phyloP scores from a whole-genome alignment of 2,113 vertebrate genomes.

The Catharus fuscescens region DNA sequence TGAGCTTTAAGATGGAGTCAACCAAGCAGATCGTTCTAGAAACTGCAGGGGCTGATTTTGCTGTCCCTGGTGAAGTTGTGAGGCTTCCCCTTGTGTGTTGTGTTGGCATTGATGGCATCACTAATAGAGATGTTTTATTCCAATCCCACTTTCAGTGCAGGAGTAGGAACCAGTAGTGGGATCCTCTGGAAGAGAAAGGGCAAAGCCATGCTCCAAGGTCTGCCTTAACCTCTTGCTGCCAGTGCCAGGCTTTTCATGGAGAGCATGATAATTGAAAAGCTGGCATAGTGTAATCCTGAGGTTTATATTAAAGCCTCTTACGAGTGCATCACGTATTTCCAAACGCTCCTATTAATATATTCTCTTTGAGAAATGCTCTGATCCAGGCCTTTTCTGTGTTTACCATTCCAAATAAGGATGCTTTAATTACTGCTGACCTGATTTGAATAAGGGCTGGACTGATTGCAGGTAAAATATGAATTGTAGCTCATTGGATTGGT shows the following conservation, averaged over 20 bases:
- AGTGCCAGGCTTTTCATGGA: neutral
- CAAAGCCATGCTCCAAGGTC: neutral
- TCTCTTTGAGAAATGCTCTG: neutral
- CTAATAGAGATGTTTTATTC: neutral
- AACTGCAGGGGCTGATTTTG: neutral
- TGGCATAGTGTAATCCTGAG: constrained; percentile 32
- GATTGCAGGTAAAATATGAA: constrained; percentile 23
- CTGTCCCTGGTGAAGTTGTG: neutral
- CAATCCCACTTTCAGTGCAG: neutral
- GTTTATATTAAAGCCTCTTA: constrained; percentile 64
- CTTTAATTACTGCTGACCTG: constrained; percentile 42
- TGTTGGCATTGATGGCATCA: neutral
- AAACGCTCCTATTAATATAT: neutral
- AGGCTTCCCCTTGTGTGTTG: neutral
- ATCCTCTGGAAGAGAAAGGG: neutral
- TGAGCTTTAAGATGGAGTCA: constrained; percentile 47
- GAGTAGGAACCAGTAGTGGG: neutral
- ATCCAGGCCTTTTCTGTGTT: neutral
- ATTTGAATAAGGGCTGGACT: constrained; percentile 20
- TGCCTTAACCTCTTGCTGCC: constrained; percentile 27
- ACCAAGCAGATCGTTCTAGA: neutral
- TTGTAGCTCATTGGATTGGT: neutral
- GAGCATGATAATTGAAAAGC: constrained; percentile 10
- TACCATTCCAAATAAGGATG: neutral
- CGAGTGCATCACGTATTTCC: neutral